phyloP scores from a whole-genome alignment of 2,797 vertebrate species.

The Sarcoramphus papa region DNA sequence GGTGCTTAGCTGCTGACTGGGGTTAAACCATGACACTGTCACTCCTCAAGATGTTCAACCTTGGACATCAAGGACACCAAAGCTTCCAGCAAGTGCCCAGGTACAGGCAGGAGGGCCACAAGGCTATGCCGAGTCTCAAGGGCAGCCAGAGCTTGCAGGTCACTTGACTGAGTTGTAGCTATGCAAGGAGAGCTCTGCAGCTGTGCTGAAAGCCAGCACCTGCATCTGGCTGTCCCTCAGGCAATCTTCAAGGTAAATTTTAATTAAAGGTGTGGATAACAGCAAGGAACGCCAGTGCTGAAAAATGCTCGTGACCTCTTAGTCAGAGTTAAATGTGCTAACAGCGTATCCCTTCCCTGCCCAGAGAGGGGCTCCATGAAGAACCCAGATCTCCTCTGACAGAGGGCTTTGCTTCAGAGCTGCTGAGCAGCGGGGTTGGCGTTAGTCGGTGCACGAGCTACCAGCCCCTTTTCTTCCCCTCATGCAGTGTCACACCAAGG shows the following conservation, averaged over 20 bases:
- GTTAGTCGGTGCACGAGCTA: accelerated
- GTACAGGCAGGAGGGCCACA: background rate
- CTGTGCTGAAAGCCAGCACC: background rate
- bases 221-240: background rate
- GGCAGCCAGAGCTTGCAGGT: background rate
- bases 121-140: background rate
- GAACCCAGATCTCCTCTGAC: background rate
- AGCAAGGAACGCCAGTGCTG: background rate
- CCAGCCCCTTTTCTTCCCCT: background rate
- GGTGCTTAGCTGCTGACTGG: no score
- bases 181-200: background rate
- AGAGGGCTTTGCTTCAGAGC: background rate
- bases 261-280: background rate
- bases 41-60: background rate
- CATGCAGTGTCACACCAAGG: background rate
- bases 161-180: background rate
- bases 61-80: background rate
- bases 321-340: background rate
- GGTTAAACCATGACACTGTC: no score
- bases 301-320: background rate
- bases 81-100: background rate
- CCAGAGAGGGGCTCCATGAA: background rate
- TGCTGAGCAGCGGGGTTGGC: accelerated
- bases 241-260: background rate
- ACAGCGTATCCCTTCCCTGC: no score